Percentiles rank a stretch among this genome's conserved stretches.
Evolutionary conservation across 1,140 invertebrate species (phyloP).

Genomic region (Vanessa tameamea): DNA sequence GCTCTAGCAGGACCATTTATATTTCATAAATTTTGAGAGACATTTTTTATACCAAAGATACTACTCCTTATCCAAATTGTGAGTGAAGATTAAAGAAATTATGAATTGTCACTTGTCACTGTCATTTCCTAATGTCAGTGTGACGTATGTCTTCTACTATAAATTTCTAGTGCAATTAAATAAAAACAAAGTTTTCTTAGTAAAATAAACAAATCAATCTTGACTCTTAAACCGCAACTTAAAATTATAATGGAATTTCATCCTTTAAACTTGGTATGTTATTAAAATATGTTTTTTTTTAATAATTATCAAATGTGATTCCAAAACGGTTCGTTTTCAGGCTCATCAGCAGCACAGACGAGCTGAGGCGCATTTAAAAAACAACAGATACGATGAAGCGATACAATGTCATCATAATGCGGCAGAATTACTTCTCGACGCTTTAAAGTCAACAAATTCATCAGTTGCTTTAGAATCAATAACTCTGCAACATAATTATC

Average conservation of each 20-base stretch:
- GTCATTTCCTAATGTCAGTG: too few species aligned
- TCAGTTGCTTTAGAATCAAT: constrained; percentile 82
- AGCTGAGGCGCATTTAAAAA: constrained; percentile 82
- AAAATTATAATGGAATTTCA: constrained; percentile 63
- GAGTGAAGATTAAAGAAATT: too few species aligned
- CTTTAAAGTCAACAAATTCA: constrained; percentile 79
- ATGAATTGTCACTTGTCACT: too few species aligned
- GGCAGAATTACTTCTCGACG: constrained; percentile 81
- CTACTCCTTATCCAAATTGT: too few species aligned
- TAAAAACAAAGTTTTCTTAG: too few species aligned
- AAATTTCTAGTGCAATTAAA: too few species aligned
- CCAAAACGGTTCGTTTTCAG: constrained; percentile 59
- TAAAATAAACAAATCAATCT: too few species aligned
- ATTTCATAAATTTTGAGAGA: too few species aligned
- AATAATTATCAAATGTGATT: not conserved
- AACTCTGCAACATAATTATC: constrained; percentile 83
- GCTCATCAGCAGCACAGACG: constrained; percentile 84
- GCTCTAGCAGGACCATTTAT: too few species aligned
- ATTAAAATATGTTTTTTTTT: not conserved
- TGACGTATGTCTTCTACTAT: too few species aligned
- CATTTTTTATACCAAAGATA: too few species aligned
- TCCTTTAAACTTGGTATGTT: constrained; percentile 71
- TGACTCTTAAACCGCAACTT: not conserved
- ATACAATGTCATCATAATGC: constrained; percentile 84
- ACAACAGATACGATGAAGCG: constrained; percentile 83